These are phyloP conservation scores for Stylophora pistillata DNA, from an alignment of 64 coral and sea anemone genomes.

Conservation along the genomic window DNA sequence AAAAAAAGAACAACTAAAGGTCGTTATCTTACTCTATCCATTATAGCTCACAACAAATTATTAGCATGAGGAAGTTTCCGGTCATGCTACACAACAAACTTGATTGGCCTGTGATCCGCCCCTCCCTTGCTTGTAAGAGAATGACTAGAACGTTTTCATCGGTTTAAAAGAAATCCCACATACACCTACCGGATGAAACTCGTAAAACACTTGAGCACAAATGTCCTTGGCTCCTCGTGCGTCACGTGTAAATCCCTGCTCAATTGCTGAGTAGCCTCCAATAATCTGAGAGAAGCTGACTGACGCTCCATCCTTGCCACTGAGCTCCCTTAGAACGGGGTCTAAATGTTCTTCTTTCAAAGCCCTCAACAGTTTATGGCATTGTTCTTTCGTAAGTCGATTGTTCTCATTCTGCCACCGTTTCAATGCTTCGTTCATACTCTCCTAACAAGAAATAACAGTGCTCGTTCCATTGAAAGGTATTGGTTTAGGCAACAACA, in stretches of 20 bases:
- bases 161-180: background rate
- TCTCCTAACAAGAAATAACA: background rate
- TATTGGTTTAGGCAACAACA: background rate
- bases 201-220: slow-evolving; percentile 52
- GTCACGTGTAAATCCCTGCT: slow-evolving; percentile 16
- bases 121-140: background rate
- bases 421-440: background rate
- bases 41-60: too few relatives aligned
- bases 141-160: background rate
- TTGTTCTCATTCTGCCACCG: slow-evolving; percentile 25
- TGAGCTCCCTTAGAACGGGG: slow-evolving; percentile 12
- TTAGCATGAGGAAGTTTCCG: too few relatives aligned
- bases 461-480: background rate
- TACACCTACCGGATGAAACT: slow-evolving; percentile 64
- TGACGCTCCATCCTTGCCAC: slow-evolving; percentile 5
- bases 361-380: slow-evolving; percentile 9
- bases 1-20: background rate
- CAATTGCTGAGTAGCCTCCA: slow-evolving; percentile 35
- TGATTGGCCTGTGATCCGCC: background rate
- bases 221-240: slow-evolving; percentile 62
- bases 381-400: slow-evolving; percentile 4
- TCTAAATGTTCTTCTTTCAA: slow-evolving; percentile 18
- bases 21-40: too few relatives aligned
- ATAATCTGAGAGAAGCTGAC: slow-evolving; percentile 61
- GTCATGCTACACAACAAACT: background rate